phyloP scores from a whole-genome alignment of 2,797 vertebrate species.

The Lagodon rhomboides region DNA sequence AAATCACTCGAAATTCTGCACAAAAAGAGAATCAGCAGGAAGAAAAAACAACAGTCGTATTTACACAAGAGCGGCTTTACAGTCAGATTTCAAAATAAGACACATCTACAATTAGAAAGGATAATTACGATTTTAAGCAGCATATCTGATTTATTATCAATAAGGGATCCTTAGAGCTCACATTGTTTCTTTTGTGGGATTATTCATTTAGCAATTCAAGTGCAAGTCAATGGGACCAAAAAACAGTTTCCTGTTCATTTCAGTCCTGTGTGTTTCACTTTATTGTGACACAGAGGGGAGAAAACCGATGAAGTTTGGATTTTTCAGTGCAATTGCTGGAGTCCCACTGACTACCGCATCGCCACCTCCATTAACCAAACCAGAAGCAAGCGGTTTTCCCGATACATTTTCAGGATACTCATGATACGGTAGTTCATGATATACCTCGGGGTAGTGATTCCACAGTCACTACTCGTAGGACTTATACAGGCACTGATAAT shows the following conservation, averaged over 20 bases:
- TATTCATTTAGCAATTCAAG: constrained; percentile 1
- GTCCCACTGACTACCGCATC: constrained; percentile 11
- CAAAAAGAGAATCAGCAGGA: constrained; percentile 53
- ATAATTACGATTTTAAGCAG: constrained; percentile 4
- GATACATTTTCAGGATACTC: not conserved
- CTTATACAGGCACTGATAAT: constrained; percentile 84
- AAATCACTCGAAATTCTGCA: constrained; percentile 48
- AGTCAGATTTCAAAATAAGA: constrained; percentile 33
- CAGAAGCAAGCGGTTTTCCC: constrained; percentile 1
- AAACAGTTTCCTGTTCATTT: not conserved
- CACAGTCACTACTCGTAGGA: constrained; percentile 70
- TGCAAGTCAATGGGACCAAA: constrained; percentile 5
- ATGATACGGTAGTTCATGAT: constrained; percentile 3
- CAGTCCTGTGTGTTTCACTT: not conserved
- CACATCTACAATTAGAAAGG: constrained; percentile 29
- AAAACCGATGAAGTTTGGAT: not conserved
- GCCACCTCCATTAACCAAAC: constrained; percentile 5
- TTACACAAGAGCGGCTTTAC: constrained; percentile 64
- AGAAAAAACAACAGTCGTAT: constrained; percentile 47
- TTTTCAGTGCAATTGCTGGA: constrained; percentile 52
- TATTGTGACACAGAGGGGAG: not conserved
- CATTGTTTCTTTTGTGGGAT: not conserved
- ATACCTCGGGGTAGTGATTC: constrained; percentile 67
- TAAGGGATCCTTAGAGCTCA: constrained; percentile 8
- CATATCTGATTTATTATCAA: constrained; percentile 17